Evolutionary conservation across 2,888 invertebrate species (phyloP), one percentile per base, ranked within the genome.

Genomic region (Mythimna impura): DNA sequence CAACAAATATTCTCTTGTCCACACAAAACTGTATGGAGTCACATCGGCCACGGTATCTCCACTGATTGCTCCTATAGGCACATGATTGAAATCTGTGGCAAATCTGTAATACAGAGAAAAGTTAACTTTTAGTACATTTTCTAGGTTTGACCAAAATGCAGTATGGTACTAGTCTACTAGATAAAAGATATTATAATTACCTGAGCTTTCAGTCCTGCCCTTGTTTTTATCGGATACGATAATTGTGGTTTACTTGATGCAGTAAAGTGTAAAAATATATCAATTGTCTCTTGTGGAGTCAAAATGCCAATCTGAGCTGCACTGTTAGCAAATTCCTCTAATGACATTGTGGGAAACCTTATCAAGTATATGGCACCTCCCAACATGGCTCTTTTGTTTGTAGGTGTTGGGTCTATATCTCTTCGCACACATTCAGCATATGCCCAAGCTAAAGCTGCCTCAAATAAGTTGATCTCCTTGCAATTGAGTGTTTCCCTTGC

Each of bases 21-120:
- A 99, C 99, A 84, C 98, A 98, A 95, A 99, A 99, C 91, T 99
- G 99, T 92, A 99, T 99, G 73, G 99, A 99, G 93, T 99, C 99
- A 92, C 99, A 99, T 69, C 99, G 97, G 1, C 99, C 99, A 86
- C 99, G 97, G 93, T 99, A 99, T 71, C 99, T 97, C 99, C 99
- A 99, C 92, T 99, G 99, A 91, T 99, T 99, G 89, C 99, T 99
- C 86, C 99, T 97, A 94, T 99, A 99, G 7, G 99, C 99, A 89
- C 99, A 99, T 14, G 99, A 99, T 93, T 99, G 99, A 92, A 99
- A 99, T 91, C 99, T 97, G 95, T 99, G 99, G 90, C 99, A 99
- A 68, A 99, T 98, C 97, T 99, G 96, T 93, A 87, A 82, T 76
- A 54, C 3, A 68, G n/a, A 9, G 1, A 67, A 67, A 67, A 25